Conservation (phyloP, 2,797 vertebrate species). For the Amazona ochrocephala region DNA sequence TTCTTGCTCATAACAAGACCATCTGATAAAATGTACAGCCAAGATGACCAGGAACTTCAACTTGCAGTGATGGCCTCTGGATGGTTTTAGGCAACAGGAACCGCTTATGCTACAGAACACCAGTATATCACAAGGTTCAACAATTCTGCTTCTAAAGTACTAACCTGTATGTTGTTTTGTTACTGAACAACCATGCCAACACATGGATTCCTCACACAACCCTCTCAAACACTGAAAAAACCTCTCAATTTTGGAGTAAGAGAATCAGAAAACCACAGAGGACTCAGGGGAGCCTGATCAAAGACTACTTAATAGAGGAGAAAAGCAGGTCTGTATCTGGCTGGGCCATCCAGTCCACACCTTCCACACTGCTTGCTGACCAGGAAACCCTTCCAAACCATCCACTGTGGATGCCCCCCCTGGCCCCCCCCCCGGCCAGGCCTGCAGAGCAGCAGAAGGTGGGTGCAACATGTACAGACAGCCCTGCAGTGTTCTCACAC, state of each 20-base stretch:
- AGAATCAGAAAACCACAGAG: not conserved
- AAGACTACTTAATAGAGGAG: not conserved
- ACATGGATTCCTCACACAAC: not conserved
- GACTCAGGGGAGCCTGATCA: not conserved
- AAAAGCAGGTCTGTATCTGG: not conserved
- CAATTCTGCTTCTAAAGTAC: not conserved
- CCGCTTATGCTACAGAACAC: not conserved
- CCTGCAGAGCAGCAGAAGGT: not conserved
- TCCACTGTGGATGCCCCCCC: accelerated
- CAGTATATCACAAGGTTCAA: accelerated
- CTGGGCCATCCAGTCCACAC: not conserved
- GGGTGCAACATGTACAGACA: accelerated
- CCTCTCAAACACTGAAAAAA: not conserved
- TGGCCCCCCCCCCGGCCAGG: accelerated
- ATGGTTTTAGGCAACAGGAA: not conserved
- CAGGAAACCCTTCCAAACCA: not conserved
- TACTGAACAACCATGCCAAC: not conserved
- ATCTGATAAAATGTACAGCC: not conserved
- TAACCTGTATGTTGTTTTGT: not conserved
- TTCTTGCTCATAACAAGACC: not conserved
- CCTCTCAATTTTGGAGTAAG: not conserved
- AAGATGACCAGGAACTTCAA: not conserved
- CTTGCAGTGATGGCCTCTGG: not conserved
- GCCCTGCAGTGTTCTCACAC: not conserved
- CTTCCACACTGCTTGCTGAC: too few species aligned